Evolutionary conservation across 2,113 vertebrate species (phyloP).

Genomic region (Crypturellus undulatus): DNA sequence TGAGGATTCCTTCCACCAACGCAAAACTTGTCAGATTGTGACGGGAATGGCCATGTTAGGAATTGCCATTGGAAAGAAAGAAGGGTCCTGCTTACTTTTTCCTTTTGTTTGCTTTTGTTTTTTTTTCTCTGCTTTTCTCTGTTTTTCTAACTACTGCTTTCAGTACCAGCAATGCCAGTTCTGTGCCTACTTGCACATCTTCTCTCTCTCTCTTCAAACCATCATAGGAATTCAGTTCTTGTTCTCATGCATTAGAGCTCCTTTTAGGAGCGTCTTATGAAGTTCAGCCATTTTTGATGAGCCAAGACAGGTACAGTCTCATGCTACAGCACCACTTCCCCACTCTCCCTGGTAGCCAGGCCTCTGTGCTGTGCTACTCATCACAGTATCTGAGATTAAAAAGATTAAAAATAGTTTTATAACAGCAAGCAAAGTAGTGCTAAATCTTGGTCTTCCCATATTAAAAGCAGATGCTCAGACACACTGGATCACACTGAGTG

Average conservation of each 20-base stretch:
- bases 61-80: background rate
- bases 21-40: background rate
- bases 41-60: background rate
- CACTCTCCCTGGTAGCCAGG: background rate
- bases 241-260: background rate
- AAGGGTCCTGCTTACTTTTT: background rate
- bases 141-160: background rate
- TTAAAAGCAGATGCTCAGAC: slow-evolving; percentile 40
- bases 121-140: no score
- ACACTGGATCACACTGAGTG: background rate
- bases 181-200: background rate
- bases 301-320: slow-evolving; percentile 1
- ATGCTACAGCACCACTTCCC: background rate
- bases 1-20: background rate
- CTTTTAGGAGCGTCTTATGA: background rate
- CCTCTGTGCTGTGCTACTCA: background rate
- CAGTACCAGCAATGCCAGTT: background rate
- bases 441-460: background rate
- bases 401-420: slow-evolving; percentile 53
- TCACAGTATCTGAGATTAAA: background rate
- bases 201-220: background rate
- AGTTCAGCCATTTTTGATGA: background rate
- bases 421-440: background rate
- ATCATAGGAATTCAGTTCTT: background rate
- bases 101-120: background rate